Base-by-base conservation (phyloP, 53 echinoderm and acorn worm genomes). In the Actinopyga echinites region DNA sequence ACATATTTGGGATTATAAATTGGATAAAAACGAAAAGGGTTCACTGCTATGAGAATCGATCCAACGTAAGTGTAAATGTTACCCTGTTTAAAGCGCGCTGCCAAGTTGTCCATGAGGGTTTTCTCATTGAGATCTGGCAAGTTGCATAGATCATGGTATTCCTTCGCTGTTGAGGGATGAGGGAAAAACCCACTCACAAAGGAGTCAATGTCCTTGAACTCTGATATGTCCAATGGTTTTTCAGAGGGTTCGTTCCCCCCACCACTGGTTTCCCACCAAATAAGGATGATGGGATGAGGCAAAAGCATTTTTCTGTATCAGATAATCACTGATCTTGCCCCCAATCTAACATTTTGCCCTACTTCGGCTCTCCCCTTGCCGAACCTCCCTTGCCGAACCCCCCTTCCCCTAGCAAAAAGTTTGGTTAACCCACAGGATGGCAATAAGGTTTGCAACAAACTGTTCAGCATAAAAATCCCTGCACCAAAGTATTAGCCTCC, bases 21-120 rank as follows among this genome's bases (percentile, higher is more conserved):
- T 24, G 99, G 99, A 62, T 69, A 91, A 87, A 99, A 99, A 67
- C 90, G 88, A 75, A 94, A 99, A 1, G 99, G 99, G 82, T 94
- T 94, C 38, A 99, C 89, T 0, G 97, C 93, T 24, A 97, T 97
- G 33, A 97, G 94, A 40, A 97, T 97, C 6, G 97, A 97, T 43
- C 97, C 97, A 21, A 97, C 97, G 35, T 99, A 99, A 15, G 99
- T 99, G 94, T 99, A 99, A 64, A 99, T 99, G 82, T 94, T 94
- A 63, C 94, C 99, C 80, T 93, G 92, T 57, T 91, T 92, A 67
- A 99, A 99, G 40, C 99, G 80, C 6, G 99, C 65, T 0, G 92
- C 80, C 7, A 99, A 60, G 61, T 93, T 94, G 44, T 92, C 91
- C 61, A 99, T 84, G 4, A 99, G 87, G 6, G 92, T 92, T 32